Evolutionary conservation across 2,113 vertebrate genomes (phyloP).

Genomic region (Andinoacara biseriatus): DNA sequence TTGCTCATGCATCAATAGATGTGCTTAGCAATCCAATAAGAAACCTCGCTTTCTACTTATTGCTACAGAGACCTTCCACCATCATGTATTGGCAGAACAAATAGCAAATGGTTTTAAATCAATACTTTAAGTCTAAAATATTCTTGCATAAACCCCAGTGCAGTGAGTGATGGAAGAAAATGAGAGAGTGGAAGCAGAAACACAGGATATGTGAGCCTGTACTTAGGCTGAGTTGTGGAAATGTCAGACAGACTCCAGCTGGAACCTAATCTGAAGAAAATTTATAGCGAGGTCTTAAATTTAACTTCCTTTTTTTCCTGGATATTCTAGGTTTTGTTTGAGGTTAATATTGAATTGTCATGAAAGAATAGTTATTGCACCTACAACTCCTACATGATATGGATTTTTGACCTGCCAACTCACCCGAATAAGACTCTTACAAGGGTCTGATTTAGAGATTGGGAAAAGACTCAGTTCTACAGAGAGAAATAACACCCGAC

Average conservation of each 20-base stretch:
- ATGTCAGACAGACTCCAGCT: not conserved
- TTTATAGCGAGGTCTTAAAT: not conserved
- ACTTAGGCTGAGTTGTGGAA: conserved; percentile 9
- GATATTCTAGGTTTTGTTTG: conserved; percentile 14
- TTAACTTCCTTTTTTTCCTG: not conserved
- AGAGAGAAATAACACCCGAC: not conserved
- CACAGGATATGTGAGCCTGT: not conserved
- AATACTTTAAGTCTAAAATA: conserved; percentile 24
- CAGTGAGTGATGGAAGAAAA: not conserved
- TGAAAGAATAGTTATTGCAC: not conserved
- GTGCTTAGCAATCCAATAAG: not conserved
- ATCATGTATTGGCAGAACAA: conserved; percentile 7
- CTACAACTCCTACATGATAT: conserved; percentile 44
- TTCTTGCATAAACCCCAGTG: not conserved
- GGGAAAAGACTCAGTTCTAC: not conserved
- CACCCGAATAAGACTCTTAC: conserved; percentile 6
- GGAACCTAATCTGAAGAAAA: conserved; percentile 13
- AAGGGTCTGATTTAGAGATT: not conserved
- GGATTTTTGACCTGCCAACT: conserved; percentile 27
- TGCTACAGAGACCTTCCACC: not conserved
- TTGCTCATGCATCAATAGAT: conserved; percentile 15
- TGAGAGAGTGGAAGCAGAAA: conserved; percentile 6
- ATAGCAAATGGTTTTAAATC: conserved; percentile 28
- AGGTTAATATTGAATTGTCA: conserved; percentile 29
- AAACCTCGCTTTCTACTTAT: not conserved